Conservation (phyloP, 2,888 invertebrate genomes). For the Drymonia ruficornis region DNA sequence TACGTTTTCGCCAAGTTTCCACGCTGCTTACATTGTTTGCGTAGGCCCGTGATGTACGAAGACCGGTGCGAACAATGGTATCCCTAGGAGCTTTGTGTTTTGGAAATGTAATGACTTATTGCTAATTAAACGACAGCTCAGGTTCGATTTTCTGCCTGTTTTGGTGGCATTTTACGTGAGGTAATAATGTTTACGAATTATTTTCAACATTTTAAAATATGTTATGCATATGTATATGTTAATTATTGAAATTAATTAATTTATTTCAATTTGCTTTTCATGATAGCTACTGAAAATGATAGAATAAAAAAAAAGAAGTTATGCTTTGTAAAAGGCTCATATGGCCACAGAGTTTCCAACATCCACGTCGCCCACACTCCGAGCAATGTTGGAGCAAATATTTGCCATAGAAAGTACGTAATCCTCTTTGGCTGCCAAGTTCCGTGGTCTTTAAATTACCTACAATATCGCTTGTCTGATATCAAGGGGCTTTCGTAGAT, state of each 20-base stretch:
- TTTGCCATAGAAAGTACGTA: slow-evolving; percentile 32
- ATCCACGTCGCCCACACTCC: slow-evolving; percentile 19
- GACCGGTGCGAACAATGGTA: slow-evolving; percentile 5
- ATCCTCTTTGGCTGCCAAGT: slow-evolving; percentile 35
- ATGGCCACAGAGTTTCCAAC: slow-evolving; percentile 12
- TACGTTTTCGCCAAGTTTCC: slow-evolving; percentile 40
- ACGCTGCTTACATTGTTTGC: slow-evolving; percentile 37
- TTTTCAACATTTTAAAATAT: too few species aligned
- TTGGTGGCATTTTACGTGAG: too few species aligned
- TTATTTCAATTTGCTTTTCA: too few species aligned
- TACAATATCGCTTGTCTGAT: slow-evolving; percentile 25
- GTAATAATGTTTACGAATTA: too few species aligned
- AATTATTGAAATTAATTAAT: too few species aligned
- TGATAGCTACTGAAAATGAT: too few species aligned
- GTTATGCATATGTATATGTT: too few species aligned
- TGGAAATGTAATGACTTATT: background rate
- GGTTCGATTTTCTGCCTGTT: too few species aligned
- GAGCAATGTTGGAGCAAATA: slow-evolving; percentile 32
- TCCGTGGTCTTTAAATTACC: slow-evolving; percentile 34
- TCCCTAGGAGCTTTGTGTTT: background rate
- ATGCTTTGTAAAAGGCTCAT: too few species aligned
- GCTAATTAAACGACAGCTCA: background rate
- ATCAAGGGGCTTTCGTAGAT: slow-evolving; percentile 20
- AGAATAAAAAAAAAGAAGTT: too few species aligned
- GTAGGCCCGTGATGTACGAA: slow-evolving; percentile 25